Percentiles rank a stretch among this genome's conserved stretches.
Evolutionary conservation across 2,888 invertebrate species (phyloP).

Genomic region (Odontomyia ornata): DNA sequence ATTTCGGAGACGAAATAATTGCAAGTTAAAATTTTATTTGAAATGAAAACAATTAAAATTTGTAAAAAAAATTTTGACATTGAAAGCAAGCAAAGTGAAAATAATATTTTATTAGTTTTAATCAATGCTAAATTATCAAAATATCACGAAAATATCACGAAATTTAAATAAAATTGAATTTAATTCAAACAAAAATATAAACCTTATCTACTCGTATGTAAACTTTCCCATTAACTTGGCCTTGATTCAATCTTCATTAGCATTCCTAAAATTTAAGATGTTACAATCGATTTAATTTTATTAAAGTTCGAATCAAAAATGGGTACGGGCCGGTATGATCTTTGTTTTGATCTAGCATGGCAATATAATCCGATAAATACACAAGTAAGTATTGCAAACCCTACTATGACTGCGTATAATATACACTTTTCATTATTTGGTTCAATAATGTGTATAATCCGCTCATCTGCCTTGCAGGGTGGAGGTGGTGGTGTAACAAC

Average conservation of each 20-base stretch:
- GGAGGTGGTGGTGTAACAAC: constrained; percentile 8
- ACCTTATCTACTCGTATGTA: too few species aligned
- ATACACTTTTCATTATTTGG: constrained; percentile 36
- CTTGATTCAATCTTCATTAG: background rate
- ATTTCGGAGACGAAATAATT: too few species aligned
- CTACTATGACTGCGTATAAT: constrained; percentile 53
- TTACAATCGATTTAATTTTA: constrained; percentile 32
- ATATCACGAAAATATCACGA: too few species aligned
- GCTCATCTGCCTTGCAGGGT: background rate
- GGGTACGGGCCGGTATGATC: constrained; percentile 62
- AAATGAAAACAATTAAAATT: too few species aligned
- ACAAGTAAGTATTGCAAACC: constrained; percentile 52
- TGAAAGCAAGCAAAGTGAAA: too few species aligned
- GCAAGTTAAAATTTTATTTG: too few species aligned
- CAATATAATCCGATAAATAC: constrained; percentile 53
- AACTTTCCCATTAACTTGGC: too few species aligned
- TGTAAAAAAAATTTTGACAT: too few species aligned
- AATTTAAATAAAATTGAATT: too few species aligned
- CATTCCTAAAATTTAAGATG: constrained; percentile 17
- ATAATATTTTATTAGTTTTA: too few species aligned
- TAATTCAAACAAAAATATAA: too few species aligned
- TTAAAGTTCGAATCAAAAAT: constrained; percentile 59
- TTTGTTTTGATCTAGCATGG: constrained; percentile 57
- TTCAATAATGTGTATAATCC: constrained; percentile 15
- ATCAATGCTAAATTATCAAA: too few species aligned